Percentiles rank a stretch among this genome's conserved stretches.
Conservation (phyloP, 2,888 invertebrate genomes). For the Ochlodes sylvanus region DNA sequence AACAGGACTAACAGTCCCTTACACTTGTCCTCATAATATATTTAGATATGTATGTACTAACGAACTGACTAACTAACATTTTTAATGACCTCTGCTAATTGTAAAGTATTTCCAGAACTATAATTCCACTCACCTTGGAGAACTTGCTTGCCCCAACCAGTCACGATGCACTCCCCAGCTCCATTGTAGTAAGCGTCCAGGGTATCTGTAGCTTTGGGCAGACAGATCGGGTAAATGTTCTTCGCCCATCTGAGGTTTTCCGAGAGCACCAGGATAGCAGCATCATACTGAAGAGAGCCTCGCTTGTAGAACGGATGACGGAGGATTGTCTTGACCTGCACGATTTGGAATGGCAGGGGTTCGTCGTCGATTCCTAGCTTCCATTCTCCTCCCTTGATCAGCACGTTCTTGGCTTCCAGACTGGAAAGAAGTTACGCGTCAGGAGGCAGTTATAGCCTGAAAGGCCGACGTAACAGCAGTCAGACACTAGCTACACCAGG, state of each 20-base stretch:
- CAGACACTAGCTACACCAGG: too few relatives aligned
- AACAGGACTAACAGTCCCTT: too few relatives aligned
- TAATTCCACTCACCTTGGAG: conserved; percentile 87
- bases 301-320: conserved; percentile 89
- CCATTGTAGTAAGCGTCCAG: conserved; percentile 85
- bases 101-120: too few relatives aligned
- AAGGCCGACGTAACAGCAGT: too few relatives aligned
- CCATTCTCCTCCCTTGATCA: conserved; percentile 94
- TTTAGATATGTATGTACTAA: too few relatives aligned
- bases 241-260: conserved; percentile 87
- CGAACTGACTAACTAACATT: too few relatives aligned
- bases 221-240: conserved; percentile 91
- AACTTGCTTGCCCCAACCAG: conserved; percentile 93
- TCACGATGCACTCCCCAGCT: conserved; percentile 88
- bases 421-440: conserved; percentile 64
- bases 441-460: not conserved
- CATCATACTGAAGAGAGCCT: conserved; percentile 87
- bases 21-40: too few relatives aligned
- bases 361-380: conserved; percentile 92
- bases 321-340: conserved; percentile 88
- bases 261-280: conserved; percentile 88
- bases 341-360: conserved; percentile 91
- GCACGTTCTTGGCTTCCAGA: conserved; percentile 86
- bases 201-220: conserved; percentile 77
- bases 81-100: too few relatives aligned